phyloP scores from a whole-genome alignment of 2,888 invertebrate genomes.

The Sarcophaga carnaria region DNA sequence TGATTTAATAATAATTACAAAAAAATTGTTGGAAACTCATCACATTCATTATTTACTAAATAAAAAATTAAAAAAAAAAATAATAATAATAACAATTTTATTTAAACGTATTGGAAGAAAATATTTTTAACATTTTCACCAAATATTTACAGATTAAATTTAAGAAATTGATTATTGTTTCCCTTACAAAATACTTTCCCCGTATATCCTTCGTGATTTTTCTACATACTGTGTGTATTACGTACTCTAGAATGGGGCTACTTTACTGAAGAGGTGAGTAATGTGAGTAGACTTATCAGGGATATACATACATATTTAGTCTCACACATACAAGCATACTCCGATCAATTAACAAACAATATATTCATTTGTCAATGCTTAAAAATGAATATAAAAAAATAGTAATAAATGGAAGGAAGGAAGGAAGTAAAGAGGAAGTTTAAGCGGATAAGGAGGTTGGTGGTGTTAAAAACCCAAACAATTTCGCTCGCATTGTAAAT shows the following conservation, averaged over 20 bases:
- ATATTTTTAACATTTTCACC: no score
- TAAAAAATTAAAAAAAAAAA: no score
- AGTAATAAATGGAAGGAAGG: slow-evolving; percentile 32
- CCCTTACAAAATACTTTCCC: no score
- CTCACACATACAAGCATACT: slow-evolving; percentile 41
- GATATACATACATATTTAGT: slow-evolving; percentile 7
- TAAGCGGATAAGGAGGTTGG: slow-evolving; percentile 41
- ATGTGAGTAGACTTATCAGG: slow-evolving; percentile 13
- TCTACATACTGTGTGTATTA: no score
- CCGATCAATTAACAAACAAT: slow-evolving; percentile 82
- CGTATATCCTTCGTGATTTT: no score
- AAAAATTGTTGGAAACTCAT: no score
- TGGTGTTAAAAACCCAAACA: slow-evolving; percentile 46
- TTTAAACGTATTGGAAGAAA: no score
- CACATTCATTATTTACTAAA: no score
- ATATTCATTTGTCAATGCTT: slow-evolving; percentile 81
- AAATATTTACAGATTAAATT: no score
- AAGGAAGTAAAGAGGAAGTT: slow-evolving; percentile 45
- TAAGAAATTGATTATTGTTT: no score
- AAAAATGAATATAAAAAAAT: not conserved
- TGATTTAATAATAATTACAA: not conserved
- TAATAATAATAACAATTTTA: no score
- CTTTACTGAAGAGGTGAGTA: not conserved
- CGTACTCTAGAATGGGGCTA: not conserved
- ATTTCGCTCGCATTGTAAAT: slow-evolving; percentile 37